Conservation (phyloP, 2,113 vertebrate species). For the Mola mola region DNA sequence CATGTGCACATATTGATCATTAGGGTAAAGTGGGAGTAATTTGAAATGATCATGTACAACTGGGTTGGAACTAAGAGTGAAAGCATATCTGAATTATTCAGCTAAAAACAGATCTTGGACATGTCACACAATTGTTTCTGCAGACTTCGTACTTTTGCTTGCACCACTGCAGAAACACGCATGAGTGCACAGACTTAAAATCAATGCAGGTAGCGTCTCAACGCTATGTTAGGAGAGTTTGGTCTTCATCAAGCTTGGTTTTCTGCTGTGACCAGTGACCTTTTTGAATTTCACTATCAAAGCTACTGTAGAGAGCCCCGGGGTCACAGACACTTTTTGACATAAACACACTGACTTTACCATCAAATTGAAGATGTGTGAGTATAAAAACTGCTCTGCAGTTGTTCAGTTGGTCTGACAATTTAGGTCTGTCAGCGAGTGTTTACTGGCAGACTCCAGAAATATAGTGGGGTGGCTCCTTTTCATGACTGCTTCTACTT, state of each 20-base stretch:
- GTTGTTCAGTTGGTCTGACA: too few relatives aligned
- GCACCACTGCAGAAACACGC: conserved; percentile 38
- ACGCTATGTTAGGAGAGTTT: too few relatives aligned
- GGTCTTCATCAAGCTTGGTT: too few relatives aligned
- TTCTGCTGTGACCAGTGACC: conserved; percentile 4
- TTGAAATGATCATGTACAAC: conserved; percentile 68
- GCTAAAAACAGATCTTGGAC: conserved; percentile 46
- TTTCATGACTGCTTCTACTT: conserved; percentile 14
- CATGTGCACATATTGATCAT: conserved; percentile 45
- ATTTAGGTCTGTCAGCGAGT: too few relatives aligned
- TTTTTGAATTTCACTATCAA: conserved; percentile 43
- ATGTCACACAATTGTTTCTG: conserved; percentile 14
- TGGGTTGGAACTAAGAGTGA: conserved; percentile 63
- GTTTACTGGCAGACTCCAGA: conserved; percentile 23
- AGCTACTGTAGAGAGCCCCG: too few relatives aligned
- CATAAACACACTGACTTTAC: too few relatives aligned
- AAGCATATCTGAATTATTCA: conserved; percentile 69
- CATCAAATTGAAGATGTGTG: too few relatives aligned
- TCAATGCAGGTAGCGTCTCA: conserved; percentile 25
- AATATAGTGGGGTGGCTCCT: conserved; percentile 29
- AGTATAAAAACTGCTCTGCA: conserved; percentile 20
- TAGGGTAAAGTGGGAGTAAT: conserved; percentile 64
- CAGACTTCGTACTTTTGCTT: conserved; percentile 8
- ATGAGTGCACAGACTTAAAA: conserved; percentile 34
- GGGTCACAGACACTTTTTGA: too few relatives aligned